Base-by-base conservation (phyloP, 1,140 invertebrate genomes). In the Arion vulgaris region DNA sequence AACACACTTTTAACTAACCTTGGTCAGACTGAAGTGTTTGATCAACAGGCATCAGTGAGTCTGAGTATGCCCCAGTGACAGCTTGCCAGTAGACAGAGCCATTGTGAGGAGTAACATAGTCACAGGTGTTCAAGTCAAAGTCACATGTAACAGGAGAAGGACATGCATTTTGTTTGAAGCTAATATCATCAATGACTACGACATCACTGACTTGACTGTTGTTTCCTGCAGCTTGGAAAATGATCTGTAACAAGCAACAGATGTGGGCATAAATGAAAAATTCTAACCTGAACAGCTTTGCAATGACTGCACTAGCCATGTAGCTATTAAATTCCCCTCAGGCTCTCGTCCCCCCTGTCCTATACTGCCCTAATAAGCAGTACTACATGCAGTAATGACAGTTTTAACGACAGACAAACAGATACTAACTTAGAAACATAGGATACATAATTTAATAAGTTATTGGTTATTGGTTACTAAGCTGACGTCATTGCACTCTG, bases 201-300 rank as follows among this genome's bases (percentile, higher is more conserved):
- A 66, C 62, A 66, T 66, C 62, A 66, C 28, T 66, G n/a, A 66
- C 62, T 32, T 66, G 62, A 28, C 62, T 66, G 62, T 66, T 66
- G 62, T 66, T 66, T 66, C n/a, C 62, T 66, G n/a, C 62, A 32
- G 62, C 62, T 66, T 66, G 62, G 28, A 66, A 66, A 32, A 66
- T 66, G 62, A 66, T 66, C 62, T 66, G 28, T 66, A 2, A 34
- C 5, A 66, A 66, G 53, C 5, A 57, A n/a, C 15, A 57, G 26
- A n/a, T 57, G 19, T 4, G 9, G 53, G 23, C 26, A 45, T 45
- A 45, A n/a, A n/a, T n/a, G n/a, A n/a, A n/a, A n/a, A n/a, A n/a
- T n/a, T n/a, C n/a, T n/a, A n/a, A n/a, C n/a, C n/a, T n/a, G n/a
- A n/a, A n/a, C n/a, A n/a, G n/a, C n/a, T n/a, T n/a, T n/a, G n/a